A percentile compares a stretch with the other conserved stretches of the same genome.
Evolutionary conservation across 2,888 invertebrate species (phyloP).

Genomic region (Oscheius sp.): DNA sequence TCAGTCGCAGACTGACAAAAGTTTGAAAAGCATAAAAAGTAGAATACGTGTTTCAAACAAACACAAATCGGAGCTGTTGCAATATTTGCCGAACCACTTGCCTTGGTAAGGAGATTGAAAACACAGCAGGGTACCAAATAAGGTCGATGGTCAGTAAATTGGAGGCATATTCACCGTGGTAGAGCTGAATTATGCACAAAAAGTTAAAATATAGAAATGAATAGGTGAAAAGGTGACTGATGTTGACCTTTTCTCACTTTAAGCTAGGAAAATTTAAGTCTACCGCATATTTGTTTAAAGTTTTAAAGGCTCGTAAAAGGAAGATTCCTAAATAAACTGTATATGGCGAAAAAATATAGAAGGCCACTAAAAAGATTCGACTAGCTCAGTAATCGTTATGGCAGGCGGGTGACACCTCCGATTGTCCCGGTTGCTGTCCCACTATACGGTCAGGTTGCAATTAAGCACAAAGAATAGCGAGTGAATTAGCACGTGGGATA

Average conservation of each 20-base stretch:
- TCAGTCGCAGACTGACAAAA: no score
- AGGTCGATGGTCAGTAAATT: no score
- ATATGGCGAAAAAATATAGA: no score
- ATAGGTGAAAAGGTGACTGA: no score
- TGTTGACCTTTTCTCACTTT: no score
- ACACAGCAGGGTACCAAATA: slow-evolving; percentile 30
- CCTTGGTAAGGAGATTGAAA: slow-evolving; percentile 22
- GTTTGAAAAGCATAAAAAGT: slow-evolving; percentile 28
- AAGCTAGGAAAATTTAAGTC: no score
- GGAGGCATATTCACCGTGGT: no score
- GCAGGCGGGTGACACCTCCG: slow-evolving; percentile 26
- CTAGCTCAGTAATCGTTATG: slow-evolving; percentile 14
- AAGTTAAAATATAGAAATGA: no score
- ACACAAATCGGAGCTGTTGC: slow-evolving; percentile 21
- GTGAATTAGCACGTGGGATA: slow-evolving; percentile 4
- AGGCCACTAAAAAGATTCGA: not conserved
- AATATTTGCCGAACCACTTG: slow-evolving; percentile 25
- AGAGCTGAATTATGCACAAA: no score
- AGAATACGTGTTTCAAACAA: slow-evolving; percentile 27
- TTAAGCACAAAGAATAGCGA: slow-evolving; percentile 4
- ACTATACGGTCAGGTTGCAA: slow-evolving; percentile 8
- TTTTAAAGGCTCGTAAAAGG: no score
- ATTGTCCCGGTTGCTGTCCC: slow-evolving; percentile 24
- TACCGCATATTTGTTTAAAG: no score
- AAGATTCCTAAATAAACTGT: no score